Evolutionary conservation across 2,888 invertebrate species (phyloP), one percentile per base, ranked within the genome.

Genomic region (Parelbella ahira): DNA sequence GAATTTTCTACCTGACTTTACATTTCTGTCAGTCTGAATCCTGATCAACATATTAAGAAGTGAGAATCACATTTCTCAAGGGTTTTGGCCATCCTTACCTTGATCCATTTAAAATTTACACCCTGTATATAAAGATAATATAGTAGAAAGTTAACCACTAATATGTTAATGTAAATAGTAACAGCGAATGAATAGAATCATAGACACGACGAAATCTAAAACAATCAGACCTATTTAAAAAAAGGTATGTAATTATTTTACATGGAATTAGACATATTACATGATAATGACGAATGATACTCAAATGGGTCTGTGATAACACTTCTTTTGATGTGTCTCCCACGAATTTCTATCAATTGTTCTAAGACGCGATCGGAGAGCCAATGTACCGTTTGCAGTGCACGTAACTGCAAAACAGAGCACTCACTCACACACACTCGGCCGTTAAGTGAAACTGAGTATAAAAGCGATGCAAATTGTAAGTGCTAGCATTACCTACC

Each of bases 381-480:
- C 76, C 80, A 80, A 82, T 84, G 70, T 62, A 52, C 57, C 53
- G 50, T 54, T 51, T 45, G 47, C 52, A 53, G 62, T 56, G 67
- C 64, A 82, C 80, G 82, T 83, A 82, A 82, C 53, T 66, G 62
- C 63, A 63, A 67, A 58, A 56, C 69, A 60, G 70, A 74, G 67
- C 78, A 77, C 72, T 64, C 78, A 76, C 71, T 64, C 62, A 60
- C 76, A 74, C 78, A 73, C 58, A 59, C 64, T 47, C 58, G 52
- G 51, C 45, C 49, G 47, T 60, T 70, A 63, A 77, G 86, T 75
- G 87, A 87, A 86, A 86, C 75, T 54, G 75, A 64, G 78, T 87
- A 87, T 87, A 87, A 68, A 87, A 83, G 76, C 86, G 77, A 86
- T 84, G 86, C 81, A 87, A 86, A 82, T 87, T 73, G 66, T 75